Evolutionary conservation across 2,888 invertebrate species (phyloP), one percentile per base, ranked within the genome.

Genomic region (Tetragonisca angustula): DNA sequence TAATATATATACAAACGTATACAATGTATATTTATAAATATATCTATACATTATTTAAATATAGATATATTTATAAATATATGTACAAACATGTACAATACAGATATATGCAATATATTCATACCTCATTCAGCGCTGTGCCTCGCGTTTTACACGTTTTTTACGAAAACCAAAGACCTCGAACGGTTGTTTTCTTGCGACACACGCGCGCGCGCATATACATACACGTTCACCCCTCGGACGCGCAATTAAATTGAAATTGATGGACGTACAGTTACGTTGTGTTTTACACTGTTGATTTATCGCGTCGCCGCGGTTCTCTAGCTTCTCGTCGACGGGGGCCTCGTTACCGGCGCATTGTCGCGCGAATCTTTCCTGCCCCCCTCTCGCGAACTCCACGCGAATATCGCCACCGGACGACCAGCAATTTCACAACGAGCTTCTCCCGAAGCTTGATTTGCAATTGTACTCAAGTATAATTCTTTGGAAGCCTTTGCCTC

Each of bases 271-370:
- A 69, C 81, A 70, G 43, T 74, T 69, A 70, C 69, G 32, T 73
- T 65, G 81, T 76, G 70, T 77, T 83, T 83, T 74, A 83, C 73
- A n/a, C 52, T 49, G 49, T 17, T 81, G 81, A 83, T 81, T 83
- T 83, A 81, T 81, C 32, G 76, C 69, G 50, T 43, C 75, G 75
- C 64, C 67, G 21, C 65, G 54, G 54, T 21, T 49, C 71, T 27
- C 52, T 17, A n/a, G n/a, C 15, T 17, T 32, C 43, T 43, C 43
- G n/a, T 17, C n/a, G 61, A 52, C 21, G 32, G 67, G 9, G 27
- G 32, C 62, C 70, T 74, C 81, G 70, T 70, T 79, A 79, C 59
- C n/a, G 54, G 74, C 56, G 70, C 52, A 81, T 79, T 81, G 81
- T 81, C 79, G 79, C 65, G 71, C 49, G 49, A 49, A 49, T 21